These are phyloP conservation scores for Geodia barretti DNA, from an alignment of 37 sponge, comb jelly and placozoan genomes.

Conservation along the genomic window DNA sequence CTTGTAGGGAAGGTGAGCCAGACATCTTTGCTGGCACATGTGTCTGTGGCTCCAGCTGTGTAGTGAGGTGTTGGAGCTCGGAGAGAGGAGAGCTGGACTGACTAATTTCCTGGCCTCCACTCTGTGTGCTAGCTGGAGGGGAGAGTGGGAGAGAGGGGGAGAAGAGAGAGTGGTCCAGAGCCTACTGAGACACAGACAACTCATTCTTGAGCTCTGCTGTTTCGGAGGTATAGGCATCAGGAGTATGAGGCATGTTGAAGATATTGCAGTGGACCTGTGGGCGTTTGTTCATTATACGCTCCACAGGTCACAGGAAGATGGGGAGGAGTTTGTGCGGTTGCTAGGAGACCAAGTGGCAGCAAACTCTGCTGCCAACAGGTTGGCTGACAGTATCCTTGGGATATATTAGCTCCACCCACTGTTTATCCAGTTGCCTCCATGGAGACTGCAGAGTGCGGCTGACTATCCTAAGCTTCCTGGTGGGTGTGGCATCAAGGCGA, in stretches of 20 bases:
- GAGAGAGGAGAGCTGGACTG: conserved; percentile 34
- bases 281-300: neutral
- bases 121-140: conserved; percentile 41
- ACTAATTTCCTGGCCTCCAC: conserved; percentile 46
- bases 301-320: conserved; percentile 49
- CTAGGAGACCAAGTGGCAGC: conserved; percentile 27
- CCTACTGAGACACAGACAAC: conserved; percentile 14
- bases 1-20: neutral
- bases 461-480: conserved; percentile 38
- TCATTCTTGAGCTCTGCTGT: conserved; percentile 30
- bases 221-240: conserved; percentile 71
- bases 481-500: conserved; percentile 4
- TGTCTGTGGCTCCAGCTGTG: neutral
- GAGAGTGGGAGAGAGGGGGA: neutral
- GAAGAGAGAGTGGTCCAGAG: neutral
- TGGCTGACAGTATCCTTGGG: too few relatives aligned
- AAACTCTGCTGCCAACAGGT: conserved; percentile 12
- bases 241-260: conserved; percentile 46
- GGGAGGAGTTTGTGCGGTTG: conserved; percentile 26
- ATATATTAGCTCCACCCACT: neutral
- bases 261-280: neutral
- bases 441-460: conserved; percentile 46
- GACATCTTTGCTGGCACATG: too few relatives aligned
- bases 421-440: neutral
- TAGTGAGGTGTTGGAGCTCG: conserved; percentile 32